Conservation (phyloP, 2,113 vertebrate genomes). For the Sclerurus mexicanus region DNA sequence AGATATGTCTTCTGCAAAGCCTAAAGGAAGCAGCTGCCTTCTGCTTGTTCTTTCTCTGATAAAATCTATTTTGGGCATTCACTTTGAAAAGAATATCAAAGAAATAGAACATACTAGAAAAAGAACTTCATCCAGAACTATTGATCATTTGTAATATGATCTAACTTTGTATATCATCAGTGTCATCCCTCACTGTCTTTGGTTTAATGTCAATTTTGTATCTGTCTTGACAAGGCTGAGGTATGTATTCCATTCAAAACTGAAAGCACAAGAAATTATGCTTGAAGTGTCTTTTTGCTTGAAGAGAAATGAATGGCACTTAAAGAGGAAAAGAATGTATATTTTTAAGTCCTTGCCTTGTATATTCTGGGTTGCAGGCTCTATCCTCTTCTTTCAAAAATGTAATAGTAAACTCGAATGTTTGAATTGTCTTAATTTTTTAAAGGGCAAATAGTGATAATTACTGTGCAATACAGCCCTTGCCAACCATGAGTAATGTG, state of each 20-base stretch:
- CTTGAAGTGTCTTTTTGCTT: not conserved
- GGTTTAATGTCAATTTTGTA: not conserved
- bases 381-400: not conserved
- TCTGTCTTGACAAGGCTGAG: not conserved
- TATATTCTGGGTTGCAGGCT: not conserved
- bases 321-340: not conserved
- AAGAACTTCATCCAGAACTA: not conserved
- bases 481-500: rapidly evolving
- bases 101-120: not conserved
- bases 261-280: not conserved
- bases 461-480: not conserved
- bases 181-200: not conserved
- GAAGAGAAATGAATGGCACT: not conserved
- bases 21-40: not conserved
- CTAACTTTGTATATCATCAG: not conserved
- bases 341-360: not conserved
- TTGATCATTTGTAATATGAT: not conserved
- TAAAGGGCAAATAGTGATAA: not conserved
- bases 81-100: not conserved
- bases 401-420: not conserved
- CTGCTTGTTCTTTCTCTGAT: not conserved
- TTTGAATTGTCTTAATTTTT: not conserved
- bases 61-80: not conserved
- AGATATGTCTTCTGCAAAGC: not conserved
- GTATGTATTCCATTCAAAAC: not conserved